Conservation (phyloP, 2,888 invertebrate genomes). For the Pherbina coryleti region DNA sequence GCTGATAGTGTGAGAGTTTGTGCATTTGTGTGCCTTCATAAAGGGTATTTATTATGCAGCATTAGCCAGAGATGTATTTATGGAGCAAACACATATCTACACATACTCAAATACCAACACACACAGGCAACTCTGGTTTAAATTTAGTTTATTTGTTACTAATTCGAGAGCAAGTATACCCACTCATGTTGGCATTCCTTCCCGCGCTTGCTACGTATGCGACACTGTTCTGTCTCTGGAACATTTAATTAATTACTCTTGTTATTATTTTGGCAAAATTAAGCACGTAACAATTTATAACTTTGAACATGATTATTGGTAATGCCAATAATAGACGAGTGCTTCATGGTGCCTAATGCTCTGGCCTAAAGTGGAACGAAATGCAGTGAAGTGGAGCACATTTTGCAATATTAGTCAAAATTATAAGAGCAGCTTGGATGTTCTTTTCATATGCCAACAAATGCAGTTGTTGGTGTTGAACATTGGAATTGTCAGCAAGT, state of each 20-base stretch:
- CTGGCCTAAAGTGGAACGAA: background rate
- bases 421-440: background rate
- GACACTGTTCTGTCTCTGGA: constrained; percentile 57
- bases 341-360: background rate
- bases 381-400: background rate
- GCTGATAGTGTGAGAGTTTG: background rate
- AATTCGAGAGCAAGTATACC: constrained; percentile 42
- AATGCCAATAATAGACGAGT: constrained; percentile 33
- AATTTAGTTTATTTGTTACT: constrained; percentile 50
- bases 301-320: constrained; percentile 61
- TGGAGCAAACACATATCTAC: background rate
- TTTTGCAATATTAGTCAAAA: constrained; percentile 3
- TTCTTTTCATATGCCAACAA: background rate
- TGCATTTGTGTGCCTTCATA: background rate
- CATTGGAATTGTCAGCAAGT: background rate
- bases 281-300: constrained; percentile 67
- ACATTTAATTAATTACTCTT: constrained; percentile 68
- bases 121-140: background rate
- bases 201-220: constrained; percentile 19
- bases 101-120: background rate
- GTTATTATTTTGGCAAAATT: constrained; percentile 67
- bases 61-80: constrained; percentile 2
- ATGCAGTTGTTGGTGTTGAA: background rate
- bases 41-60: constrained; percentile 32
- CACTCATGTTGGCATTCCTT: constrained; percentile 25